Percentiles rank a stretch among this genome's conserved stretches.
These are phyloP conservation scores for Python bivittatus DNA, from an alignment of 2,113 vertebrate species.

Conservation along the genomic window DNA sequence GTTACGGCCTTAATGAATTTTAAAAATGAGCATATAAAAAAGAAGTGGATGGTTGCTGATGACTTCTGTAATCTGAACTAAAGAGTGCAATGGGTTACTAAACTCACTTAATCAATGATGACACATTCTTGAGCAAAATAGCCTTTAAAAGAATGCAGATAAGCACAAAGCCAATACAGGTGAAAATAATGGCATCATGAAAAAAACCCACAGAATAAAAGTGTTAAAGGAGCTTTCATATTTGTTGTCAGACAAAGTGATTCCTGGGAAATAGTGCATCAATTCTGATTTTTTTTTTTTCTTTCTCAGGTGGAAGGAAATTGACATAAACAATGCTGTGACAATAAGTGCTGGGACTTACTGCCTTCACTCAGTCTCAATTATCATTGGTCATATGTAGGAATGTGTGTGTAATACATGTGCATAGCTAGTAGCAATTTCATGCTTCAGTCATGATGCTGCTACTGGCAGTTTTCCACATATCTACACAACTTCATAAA, in stretches of 20 bases:
- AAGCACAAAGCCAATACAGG: conserved; percentile 1
- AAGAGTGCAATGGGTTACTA: neutral
- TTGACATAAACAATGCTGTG: neutral
- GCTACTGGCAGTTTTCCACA: neutral
- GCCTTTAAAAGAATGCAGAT: conserved; percentile 8
- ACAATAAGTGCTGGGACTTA: neutral
- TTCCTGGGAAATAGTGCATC: neutral
- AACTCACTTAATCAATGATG: neutral
- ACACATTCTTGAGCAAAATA: neutral
- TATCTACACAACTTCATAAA: neutral
- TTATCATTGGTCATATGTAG: neutral
- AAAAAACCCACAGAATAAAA: neutral
- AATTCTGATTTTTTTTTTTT: neutral
- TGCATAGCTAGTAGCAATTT: neutral
- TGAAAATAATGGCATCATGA: neutral
- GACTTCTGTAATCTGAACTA: neutral
- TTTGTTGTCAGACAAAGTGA: neutral
- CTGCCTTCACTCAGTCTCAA: neutral
- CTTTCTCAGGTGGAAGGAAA: neutral
- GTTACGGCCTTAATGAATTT: neutral
- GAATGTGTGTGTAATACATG: neutral
- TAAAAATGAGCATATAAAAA: neutral
- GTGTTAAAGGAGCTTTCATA: neutral
- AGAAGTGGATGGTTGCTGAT: neutral
- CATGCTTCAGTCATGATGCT: neutral